Evolutionary conservation across 2,113 vertebrate genomes (phyloP), one percentile per base, ranked within the genome.

Genomic region (Equus quagga): DNA sequence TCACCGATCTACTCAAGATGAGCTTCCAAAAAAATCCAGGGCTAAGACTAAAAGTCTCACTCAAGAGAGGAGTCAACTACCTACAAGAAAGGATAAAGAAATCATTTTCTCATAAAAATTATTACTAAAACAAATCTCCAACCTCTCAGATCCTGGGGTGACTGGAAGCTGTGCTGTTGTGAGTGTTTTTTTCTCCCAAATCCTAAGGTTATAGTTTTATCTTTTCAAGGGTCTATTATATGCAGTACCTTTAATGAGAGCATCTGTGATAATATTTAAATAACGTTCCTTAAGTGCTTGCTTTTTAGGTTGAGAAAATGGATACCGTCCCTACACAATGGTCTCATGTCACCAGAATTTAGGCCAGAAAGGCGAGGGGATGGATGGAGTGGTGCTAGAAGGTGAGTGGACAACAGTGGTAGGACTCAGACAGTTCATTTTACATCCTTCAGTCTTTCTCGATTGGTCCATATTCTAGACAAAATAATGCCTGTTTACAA

Each of bases 401-500:
- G 10, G 65, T 9, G 65, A 41, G 41, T 0, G 3, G 33, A 17
- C 49, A 64, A 31, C 69, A 28, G 64, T 24, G 13, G 26, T 8
- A 26, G 4, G 12, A 80, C 49, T 9, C 0, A 18, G 49, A 44
- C 2, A 24, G 21, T 18, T 56, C 33, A 21, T 12, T 94, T 76
- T 78, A 67, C 3, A 69, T 10, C 36, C 54, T 41, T 91, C 31
- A 5, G 36, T 78, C 89, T 73, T 60, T 73, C 64, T 28, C 3
- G 28, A 79, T 0, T 12, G 18, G 58, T 9, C 36, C 24, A 58
- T 5, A 51, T 58, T 76, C 86, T 15, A 46, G 84, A 46, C 58
- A 69, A 81, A 73, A 64, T 21, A 36, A 86, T 3, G 21, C 49
- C 79, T n/a, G 95, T 84, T 67, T 96, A 89, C 92, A 97, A 60